phyloP scores from a whole-genome alignment of 1,140 invertebrate genomes.

The Chrysomallon squamiferum region DNA sequence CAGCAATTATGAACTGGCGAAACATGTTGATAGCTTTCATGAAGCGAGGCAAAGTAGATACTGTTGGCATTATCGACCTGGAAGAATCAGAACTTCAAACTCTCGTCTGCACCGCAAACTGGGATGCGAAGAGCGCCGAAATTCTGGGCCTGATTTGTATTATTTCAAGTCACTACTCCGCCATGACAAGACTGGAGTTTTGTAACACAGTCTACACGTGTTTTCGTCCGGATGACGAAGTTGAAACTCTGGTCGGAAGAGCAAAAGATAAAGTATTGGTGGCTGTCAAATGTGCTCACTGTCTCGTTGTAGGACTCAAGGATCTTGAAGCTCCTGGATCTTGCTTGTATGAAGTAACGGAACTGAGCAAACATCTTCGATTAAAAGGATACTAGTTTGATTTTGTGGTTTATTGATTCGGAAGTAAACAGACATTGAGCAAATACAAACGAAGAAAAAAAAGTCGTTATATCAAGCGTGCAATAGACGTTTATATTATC shows the following conservation, averaged over 20 bases:
- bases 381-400: not conserved
- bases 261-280: conserved; percentile 8
- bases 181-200: conserved; percentile 5
- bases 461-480: no score
- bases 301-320: conserved; percentile 16
- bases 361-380: conserved; percentile 16
- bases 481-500: no score
- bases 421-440: no score
- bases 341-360: conserved; percentile 21
- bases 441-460: no score
- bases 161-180: not conserved
- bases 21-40: not conserved
- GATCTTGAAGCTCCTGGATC: conserved; percentile 14
- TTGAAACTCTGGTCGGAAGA: not conserved
- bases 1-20: not conserved
- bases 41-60: conserved; percentile 4
- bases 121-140: not conserved
- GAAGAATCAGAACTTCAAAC: not conserved
- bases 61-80: not conserved
- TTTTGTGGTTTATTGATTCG: no score
- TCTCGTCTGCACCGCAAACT: not conserved
- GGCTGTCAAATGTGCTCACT: conserved; percentile 1
- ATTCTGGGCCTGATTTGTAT: not conserved
- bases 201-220: not conserved
- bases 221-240: conserved; percentile 4